A percentile compares a stretch with the other conserved stretches of the same genome.
These are phyloP conservation scores for Xylota segnis DNA, from an alignment of 2,888 invertebrate genomes.

Conservation along the genomic window DNA sequence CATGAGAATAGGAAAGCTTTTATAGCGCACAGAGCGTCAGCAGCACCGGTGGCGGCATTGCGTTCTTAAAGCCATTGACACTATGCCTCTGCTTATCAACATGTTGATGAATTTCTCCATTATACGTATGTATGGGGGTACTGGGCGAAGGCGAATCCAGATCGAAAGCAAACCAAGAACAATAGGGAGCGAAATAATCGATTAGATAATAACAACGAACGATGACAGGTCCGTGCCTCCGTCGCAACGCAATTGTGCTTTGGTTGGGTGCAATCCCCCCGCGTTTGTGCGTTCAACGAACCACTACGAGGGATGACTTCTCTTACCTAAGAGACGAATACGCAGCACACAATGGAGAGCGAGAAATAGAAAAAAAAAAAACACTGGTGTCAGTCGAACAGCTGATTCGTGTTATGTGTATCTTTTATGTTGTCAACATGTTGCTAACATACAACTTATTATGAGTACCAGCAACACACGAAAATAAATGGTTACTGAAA, in stretches of 20 bases:
- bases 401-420: constrained; percentile 64
- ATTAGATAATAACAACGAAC: constrained; percentile 60
- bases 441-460: constrained; percentile 64
- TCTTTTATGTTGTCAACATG: constrained; percentile 76
- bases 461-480: constrained; percentile 62
- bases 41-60: background rate
- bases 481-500: constrained; percentile 42
- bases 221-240: constrained; percentile 25
- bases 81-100: constrained; percentile 46
- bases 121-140: background rate
- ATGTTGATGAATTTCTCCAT: constrained; percentile 30
- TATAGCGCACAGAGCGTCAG: background rate
- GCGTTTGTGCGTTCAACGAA: constrained; percentile 67
- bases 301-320: constrained; percentile 27
- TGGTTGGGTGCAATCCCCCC: constrained; percentile 46
- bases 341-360: constrained; percentile 55
- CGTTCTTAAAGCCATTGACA: constrained; percentile 59
- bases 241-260: constrained; percentile 6
- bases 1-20: constrained; percentile 40
- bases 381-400: no score
- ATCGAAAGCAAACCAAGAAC: constrained; percentile 23
- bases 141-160: constrained; percentile 12
- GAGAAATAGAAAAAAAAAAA: constrained; percentile 46
- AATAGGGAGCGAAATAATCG: constrained; percentile 38
- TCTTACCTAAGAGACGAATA: constrained; percentile 74